A percentile compares a stretch with the other conserved stretches of the same genome.
These are phyloP conservation scores for Cepphus grylle DNA, from an alignment of 2,113 vertebrate genomes.

Conservation along the genomic window DNA sequence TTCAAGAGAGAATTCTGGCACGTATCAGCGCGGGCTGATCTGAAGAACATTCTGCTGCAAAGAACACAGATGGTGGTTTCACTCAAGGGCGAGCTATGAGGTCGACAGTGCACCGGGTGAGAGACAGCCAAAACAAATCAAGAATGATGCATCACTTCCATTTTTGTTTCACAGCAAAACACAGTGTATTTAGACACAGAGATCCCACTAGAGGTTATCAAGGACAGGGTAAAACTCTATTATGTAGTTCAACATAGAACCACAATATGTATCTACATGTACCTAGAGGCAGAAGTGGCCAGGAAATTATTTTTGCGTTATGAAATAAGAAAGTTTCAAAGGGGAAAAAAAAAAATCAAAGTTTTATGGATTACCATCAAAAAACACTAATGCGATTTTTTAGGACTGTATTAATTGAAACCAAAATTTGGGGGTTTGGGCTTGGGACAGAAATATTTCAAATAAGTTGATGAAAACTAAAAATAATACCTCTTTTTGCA, in stretches of 20 bases:
- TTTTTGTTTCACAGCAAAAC: neutral
- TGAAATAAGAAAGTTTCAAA: neutral
- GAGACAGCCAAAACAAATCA: neutral
- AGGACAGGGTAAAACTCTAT: neutral
- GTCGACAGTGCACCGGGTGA: neutral
- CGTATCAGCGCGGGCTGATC: neutral
- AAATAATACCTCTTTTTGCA: neutral
- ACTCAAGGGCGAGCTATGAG: neutral
- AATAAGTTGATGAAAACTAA: neutral
- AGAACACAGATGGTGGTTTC: neutral
- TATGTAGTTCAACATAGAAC: neutral
- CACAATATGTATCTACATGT: neutral
- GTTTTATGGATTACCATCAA: neutral
- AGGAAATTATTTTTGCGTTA: neutral
- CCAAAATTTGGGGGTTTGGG: neutral
- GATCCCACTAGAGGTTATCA: neutral
- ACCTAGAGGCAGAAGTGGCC: neutral
- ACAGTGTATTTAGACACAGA: neutral
- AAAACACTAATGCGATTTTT: neutral
- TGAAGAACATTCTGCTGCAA: neutral
- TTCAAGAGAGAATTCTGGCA: neutral
- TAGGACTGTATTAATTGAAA: neutral
- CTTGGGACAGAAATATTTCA: neutral
- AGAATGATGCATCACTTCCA: neutral
- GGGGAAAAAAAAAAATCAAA: neutral